Percentiles rank a stretch among this genome's conserved stretches.
Conservation (phyloP, 2,888 invertebrate genomes). For the Andrena haemorrhoa region DNA sequence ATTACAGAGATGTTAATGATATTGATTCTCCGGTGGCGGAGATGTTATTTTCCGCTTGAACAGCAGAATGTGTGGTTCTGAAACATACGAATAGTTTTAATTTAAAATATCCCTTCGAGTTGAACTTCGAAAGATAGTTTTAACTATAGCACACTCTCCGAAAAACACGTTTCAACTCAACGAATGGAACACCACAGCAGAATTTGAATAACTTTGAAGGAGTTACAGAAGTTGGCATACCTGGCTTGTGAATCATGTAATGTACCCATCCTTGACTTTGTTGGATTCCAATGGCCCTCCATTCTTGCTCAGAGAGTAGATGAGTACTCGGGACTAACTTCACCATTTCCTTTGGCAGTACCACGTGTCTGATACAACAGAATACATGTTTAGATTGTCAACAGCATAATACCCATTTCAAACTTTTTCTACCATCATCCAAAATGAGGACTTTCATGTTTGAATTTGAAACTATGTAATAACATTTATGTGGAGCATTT, state of each 20-base stretch:
- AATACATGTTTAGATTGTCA: not conserved
- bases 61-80: slow-evolving; percentile 96
- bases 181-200: not conserved
- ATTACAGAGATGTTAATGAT: slow-evolving; percentile 33
- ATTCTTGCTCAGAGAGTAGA: slow-evolving; percentile 96
- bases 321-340: slow-evolving; percentile 96
- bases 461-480: too few species aligned
- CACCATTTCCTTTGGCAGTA: slow-evolving; percentile 96
- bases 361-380: slow-evolving; percentile 91
- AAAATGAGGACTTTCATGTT: not conserved
- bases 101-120: not conserved
- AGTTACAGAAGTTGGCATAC: slow-evolving; percentile 84
- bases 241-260: slow-evolving; percentile 98
- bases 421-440: not conserved
- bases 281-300: slow-evolving; percentile 97
- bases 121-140: not conserved
- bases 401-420: not conserved
- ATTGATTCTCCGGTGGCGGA: slow-evolving; percentile 82
- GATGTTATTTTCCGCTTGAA: slow-evolving; percentile 91
- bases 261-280: slow-evolving; percentile 99
- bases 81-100: slow-evolving; percentile 76
- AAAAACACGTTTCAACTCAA: not conserved
- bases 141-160: not conserved
- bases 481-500: too few species aligned
- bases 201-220: not conserved